Evolutionary conservation across 2,113 vertebrate genomes (phyloP).

Genomic region (Oreamnos americanus): DNA sequence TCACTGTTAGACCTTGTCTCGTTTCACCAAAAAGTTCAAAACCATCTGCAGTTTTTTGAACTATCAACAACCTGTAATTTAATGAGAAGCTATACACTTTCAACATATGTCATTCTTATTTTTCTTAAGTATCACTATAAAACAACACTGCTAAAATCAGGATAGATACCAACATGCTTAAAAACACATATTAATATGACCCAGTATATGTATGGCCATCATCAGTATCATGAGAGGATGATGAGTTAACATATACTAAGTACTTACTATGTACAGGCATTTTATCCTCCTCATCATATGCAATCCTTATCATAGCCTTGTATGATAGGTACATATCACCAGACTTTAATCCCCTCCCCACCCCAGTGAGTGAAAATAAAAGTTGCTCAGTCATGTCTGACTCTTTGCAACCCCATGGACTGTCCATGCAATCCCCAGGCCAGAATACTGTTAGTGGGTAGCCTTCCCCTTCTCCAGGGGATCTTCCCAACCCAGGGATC

Average conservation of each 20-base stretch:
- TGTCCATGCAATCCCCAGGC: background rate
- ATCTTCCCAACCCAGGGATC: background rate
- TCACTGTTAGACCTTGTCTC: background rate
- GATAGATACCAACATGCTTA: background rate
- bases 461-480: background rate
- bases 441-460: background rate
- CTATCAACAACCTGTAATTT: background rate
- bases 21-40: background rate
- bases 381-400: background rate
- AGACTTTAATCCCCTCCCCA: background rate
- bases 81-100: background rate
- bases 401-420: background rate
- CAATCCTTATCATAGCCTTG: background rate
- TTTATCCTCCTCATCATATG: background rate
- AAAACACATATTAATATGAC: background rate
- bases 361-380: background rate
- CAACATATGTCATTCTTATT: background rate
- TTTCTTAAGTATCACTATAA: background rate
- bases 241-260: background rate
- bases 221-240: background rate
- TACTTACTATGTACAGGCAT: background rate
- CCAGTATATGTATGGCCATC: background rate
- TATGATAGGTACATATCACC: background rate
- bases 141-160: conserved; percentile 1
- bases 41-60: background rate